Percentiles rank a stretch among this genome's conserved stretches.
These are phyloP conservation scores for Corythornis madagascariensis DNA, from an alignment of 2,113 vertebrate species.

Conservation along the genomic window DNA sequence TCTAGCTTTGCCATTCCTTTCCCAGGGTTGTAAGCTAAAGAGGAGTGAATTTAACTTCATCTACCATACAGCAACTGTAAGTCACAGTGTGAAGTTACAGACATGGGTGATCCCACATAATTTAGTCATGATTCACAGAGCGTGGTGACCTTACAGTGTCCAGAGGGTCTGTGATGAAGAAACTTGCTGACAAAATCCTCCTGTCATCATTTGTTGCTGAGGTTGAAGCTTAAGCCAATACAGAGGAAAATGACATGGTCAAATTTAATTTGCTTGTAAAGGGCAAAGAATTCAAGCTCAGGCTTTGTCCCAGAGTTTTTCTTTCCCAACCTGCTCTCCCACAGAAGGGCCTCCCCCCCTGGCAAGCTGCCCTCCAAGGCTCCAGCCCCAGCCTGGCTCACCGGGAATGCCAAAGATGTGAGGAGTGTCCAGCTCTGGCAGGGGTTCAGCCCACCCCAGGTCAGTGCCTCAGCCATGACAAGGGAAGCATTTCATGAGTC, in stretches of 20 bases:
- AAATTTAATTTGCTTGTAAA: background rate
- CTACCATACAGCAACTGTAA: background rate
- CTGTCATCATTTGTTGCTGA: background rate
- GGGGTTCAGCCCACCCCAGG: background rate
- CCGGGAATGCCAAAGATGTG: background rate
- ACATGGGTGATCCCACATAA: accelerated
- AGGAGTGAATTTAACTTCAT: background rate
- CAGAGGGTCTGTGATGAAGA: background rate
- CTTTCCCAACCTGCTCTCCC: background rate
- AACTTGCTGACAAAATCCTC: background rate
- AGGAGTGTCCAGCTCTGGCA: background rate
- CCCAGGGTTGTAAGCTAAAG: background rate
- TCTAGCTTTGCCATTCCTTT: background rate
- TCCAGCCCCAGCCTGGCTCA: background rate
- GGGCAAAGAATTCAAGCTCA: background rate
- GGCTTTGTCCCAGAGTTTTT: background rate
- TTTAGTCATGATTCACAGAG: accelerated
- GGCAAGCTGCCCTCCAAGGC: background rate
- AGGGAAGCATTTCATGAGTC: background rate
- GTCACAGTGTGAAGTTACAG: background rate
- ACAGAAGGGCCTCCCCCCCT: background rate
- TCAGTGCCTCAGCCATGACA: background rate
- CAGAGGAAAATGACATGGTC: background rate
- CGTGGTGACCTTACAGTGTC: background rate
- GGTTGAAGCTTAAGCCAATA: background rate